Conservation (phyloP, 2,888 invertebrate species). For the Drosophila eohydei region DNA sequence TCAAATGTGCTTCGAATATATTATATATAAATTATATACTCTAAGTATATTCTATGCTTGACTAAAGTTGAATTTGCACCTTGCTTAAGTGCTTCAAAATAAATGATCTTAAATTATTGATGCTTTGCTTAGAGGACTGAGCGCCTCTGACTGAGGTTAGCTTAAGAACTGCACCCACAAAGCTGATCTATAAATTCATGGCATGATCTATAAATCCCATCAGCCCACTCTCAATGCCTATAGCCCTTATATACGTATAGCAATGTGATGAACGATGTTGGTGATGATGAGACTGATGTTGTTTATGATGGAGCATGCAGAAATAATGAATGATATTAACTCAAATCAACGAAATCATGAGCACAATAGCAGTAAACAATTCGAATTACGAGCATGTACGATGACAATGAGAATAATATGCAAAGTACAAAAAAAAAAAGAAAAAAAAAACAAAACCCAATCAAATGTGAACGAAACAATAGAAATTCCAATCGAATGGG, state of each 20-base stretch:
- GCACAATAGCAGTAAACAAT: constrained; percentile 22
- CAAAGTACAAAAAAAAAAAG: constrained; percentile 21
- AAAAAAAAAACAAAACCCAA: constrained; percentile 17
- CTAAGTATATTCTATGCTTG: too few species aligned
- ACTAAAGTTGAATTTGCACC: too few species aligned
- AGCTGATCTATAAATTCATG: not conserved
- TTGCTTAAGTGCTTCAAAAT: too few species aligned
- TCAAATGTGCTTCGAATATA: not conserved
- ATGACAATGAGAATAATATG: constrained; percentile 32
- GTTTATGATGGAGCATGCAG: constrained; percentile 32
- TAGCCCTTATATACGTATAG: not conserved
- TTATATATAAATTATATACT: not conserved
- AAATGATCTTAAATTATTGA: too few species aligned
- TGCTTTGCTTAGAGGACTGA: too few species aligned
- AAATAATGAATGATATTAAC: constrained; percentile 6
- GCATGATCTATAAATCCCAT: not conserved
- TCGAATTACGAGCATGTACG: constrained; percentile 23
- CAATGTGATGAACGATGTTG: constrained; percentile 14
- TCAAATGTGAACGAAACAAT: constrained; percentile 54
- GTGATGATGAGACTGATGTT: constrained; percentile 8
- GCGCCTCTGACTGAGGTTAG: not conserved
- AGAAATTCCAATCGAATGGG: constrained; percentile 35
- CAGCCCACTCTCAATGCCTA: not conserved
- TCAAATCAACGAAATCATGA: constrained; percentile 14
- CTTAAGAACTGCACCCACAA: not conserved